phyloP scores from a whole-genome alignment of 2,113 vertebrate species.

The Scopus umbretta region DNA sequence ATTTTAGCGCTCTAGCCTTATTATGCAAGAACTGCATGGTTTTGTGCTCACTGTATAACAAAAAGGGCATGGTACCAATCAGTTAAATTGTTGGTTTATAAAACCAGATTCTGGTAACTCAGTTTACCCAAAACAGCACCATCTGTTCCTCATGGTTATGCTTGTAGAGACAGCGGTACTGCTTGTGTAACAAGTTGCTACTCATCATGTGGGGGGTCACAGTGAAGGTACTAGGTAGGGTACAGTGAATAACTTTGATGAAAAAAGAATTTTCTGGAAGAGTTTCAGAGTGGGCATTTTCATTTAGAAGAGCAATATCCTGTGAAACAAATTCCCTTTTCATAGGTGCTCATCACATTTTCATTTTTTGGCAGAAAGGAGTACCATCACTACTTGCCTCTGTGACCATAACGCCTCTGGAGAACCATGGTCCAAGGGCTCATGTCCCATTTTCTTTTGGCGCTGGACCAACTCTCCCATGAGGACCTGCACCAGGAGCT shows the following conservation, averaged over 20 bases:
- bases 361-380: neutral
- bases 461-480: neutral
- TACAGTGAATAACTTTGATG: neutral
- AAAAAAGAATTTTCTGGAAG: neutral
- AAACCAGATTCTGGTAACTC: neutral
- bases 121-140: neutral
- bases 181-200: neutral
- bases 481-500: neutral
- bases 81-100: neutral
- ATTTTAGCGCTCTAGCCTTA: neutral
- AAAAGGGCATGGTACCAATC: neutral
- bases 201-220: neutral
- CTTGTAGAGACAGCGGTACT: neutral
- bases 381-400: neutral
- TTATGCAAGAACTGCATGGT: neutral
- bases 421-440: fast-evolving
- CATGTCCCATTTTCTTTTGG: neutral
- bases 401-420: neutral
- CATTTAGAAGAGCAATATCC: neutral
- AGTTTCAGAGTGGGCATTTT: neutral
- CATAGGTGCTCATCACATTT: neutral
- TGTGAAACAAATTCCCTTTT: neutral
- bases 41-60: neutral
- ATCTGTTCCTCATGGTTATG: neutral
- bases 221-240: neutral